phyloP scores from a whole-genome alignment of 2,888 invertebrate genomes.

The Nowickia ferox region DNA sequence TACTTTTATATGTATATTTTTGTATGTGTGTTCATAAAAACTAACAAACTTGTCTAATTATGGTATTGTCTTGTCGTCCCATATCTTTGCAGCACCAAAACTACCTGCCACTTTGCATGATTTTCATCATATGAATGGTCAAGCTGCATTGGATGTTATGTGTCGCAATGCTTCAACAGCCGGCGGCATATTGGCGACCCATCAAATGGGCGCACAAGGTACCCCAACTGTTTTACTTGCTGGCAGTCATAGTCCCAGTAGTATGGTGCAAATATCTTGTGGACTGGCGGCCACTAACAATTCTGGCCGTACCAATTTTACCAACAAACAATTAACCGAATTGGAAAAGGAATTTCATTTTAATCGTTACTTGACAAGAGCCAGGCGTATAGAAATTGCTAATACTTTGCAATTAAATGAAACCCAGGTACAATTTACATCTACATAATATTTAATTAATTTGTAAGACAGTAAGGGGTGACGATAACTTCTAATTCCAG shows the following conservation, averaged over 20 bases:
- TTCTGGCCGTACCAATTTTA: slow-evolving; percentile 98
- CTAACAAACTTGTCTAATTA: slow-evolving; percentile 71
- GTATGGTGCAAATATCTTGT: slow-evolving; percentile 73
- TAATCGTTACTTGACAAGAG: slow-evolving; percentile 98
- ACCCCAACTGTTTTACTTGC: slow-evolving; percentile 78
- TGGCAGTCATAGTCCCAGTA: slow-evolving; percentile 81
- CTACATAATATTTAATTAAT: not conserved
- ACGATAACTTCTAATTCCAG: slow-evolving; percentile 73
- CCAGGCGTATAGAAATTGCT: slow-evolving; percentile 98
- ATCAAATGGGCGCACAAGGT: slow-evolving; percentile 65
- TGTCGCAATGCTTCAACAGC: slow-evolving; percentile 66
- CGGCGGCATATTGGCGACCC: slow-evolving; percentile 65
- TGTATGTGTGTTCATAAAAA: slow-evolving; percentile 60
- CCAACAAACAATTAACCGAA: slow-evolving; percentile 99
- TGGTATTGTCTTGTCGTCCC: slow-evolving; percentile 68
- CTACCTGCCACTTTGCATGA: slow-evolving; percentile 85
- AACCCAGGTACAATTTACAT: slow-evolving; percentile 87
- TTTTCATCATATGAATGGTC: slow-evolving; percentile 81
- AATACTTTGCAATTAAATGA: slow-evolving; percentile 97
- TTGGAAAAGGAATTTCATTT: slow-evolving; percentile 99
- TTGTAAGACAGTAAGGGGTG: not conserved
- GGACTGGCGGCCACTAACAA: slow-evolving; percentile 85
- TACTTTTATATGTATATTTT: slow-evolving; percentile 1
- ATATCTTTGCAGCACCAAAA: slow-evolving; percentile 86
- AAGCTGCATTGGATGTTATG: slow-evolving; percentile 72